Percentiles rank a stretch among this genome's conserved stretches.
Conservation (phyloP, 2,113 vertebrate species). For the Ictalurus furcatus region DNA sequence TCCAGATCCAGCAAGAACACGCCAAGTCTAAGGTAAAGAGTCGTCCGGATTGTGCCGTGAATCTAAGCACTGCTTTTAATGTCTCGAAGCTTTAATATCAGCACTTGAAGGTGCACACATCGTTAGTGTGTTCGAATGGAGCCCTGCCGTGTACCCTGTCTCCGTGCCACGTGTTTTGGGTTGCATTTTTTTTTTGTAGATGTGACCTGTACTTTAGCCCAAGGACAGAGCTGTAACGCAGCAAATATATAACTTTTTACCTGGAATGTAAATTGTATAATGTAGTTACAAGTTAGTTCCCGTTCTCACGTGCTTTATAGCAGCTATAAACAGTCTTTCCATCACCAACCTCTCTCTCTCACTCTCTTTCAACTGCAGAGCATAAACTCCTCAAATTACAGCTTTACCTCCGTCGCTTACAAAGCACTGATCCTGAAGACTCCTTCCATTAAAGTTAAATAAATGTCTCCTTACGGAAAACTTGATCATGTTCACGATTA, state of each 20-base stretch:
- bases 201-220: not conserved
- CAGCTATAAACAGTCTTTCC: not conserved
- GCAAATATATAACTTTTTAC: not conserved
- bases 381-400: not conserved
- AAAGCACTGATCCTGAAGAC: not conserved
- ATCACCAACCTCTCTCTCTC: not conserved
- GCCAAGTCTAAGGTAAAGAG: conserved; percentile 80
- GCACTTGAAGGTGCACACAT: not conserved
- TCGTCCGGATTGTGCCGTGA: conserved; percentile 27
- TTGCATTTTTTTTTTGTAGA: not conserved
- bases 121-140: not conserved
- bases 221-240: not conserved
- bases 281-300: not conserved
- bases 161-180: not conserved
- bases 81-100: conserved; percentile 13
- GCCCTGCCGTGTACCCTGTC: not conserved
- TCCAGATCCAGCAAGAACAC: conserved; percentile 72
- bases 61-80: conserved; percentile 3
- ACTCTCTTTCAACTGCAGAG: not conserved
- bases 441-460: not conserved
- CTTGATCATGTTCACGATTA: too few species aligned
- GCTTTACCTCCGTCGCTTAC: not conserved
- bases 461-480: not conserved
- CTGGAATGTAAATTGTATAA: too few species aligned
- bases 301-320: not conserved